Evolutionary conservation across 2,888 invertebrate genomes (phyloP), one percentile per base, ranked within the genome.

Genomic region (Odontocolon sp.): DNA sequence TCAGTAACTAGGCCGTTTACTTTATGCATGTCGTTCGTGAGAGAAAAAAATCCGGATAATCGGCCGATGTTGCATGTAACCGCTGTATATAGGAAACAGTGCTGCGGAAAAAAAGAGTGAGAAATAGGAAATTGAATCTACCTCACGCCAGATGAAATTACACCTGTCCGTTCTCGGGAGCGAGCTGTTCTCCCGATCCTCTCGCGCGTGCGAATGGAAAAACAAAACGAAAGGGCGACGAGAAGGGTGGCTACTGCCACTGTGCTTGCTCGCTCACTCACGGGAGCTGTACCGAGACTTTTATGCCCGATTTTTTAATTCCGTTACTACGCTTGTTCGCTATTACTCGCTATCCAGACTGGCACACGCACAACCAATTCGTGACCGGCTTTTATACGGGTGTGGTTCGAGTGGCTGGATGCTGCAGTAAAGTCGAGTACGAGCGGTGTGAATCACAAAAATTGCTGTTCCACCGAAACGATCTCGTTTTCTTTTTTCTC

Each of bases 81-180:
- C 70, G 50, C 57, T 52, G 36, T 47, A 63, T 18, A 31, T 6
- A 63, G 47, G 40, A 56, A 71, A 61, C 38, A 42, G 28, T 72
- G 61, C 26, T 8, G 38, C 18, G 42, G 67, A 67, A 77, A 79
- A 79, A 77, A 63, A 74, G 75, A 59, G 68, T 69, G 76, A 80
- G 79, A 77, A 78, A 78, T 69, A 71, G 71, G 75, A 76, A 67
- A 76, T 76, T 71, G 76, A 76, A 76, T 76, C 71, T 56, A 67
- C 71, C 54, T 71, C 71, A 36, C 71, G 56, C 61, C 76, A 63
- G 76, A 76, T 76, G 76, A 71, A 76, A 76, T 76, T 76, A 76
- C 76, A 76, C 76, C 76, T 67, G 67, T 71, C 47, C 71, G 31
- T 67, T 68, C 61, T 76, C 71, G 75, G 45, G 66, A 64, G 68